Conservation (phyloP, 1,140 invertebrate species). For the Orussus abietinus region DNA sequence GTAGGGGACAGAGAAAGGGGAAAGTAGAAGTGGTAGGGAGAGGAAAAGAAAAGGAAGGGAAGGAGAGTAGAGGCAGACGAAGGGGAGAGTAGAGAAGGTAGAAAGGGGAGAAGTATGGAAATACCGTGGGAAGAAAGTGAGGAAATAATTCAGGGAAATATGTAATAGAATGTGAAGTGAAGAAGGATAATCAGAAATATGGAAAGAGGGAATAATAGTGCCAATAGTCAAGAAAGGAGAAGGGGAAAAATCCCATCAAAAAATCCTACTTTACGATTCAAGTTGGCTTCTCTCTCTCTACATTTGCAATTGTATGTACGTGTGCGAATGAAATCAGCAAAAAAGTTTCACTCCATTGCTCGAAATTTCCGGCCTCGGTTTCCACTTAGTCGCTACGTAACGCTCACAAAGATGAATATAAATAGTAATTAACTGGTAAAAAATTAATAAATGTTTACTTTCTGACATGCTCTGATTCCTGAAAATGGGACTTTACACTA, state of each 20-base stretch:
- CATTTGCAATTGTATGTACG: too few relatives aligned
- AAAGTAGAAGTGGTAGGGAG: not conserved
- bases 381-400: too few relatives aligned
- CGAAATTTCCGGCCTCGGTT: too few relatives aligned
- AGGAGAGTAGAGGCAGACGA: not conserved
- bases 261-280: too few relatives aligned
- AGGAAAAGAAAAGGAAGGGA: not conserved
- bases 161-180: not conserved
- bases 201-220: constrained; percentile 9
- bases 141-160: not conserved
- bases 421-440: too few relatives aligned
- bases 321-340: too few relatives aligned
- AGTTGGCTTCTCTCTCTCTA: too few relatives aligned
- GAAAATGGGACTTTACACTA: too few relatives aligned
- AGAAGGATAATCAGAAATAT: not conserved
- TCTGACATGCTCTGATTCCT: too few relatives aligned
- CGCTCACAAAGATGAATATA: too few relatives aligned
- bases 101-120: constrained; percentile 4
- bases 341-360: too few relatives aligned
- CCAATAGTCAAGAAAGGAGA: constrained; percentile 20
- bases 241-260: not conserved
- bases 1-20: not conserved
- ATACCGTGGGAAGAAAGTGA: not conserved
- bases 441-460: too few relatives aligned
- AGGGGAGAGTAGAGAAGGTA: not conserved